Conservation (phyloP, 1,140 invertebrate species). For the Protaetia brevitarsis region DNA sequence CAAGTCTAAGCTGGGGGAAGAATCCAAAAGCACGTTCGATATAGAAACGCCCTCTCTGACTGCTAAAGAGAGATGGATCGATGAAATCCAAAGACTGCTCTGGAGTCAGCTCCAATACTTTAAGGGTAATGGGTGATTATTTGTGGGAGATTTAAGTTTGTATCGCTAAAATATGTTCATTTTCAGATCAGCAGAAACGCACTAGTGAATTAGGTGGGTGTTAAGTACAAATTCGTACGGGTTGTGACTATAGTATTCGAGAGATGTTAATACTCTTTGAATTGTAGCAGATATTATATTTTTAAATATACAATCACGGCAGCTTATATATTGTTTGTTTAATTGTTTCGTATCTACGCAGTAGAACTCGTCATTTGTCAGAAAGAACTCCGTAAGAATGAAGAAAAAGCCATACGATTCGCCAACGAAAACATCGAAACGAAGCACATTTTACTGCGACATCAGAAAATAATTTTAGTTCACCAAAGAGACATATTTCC, state of each 20-base stretch:
- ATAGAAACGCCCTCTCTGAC: not conserved
- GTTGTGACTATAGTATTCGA: too few species aligned
- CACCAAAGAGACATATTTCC: too few species aligned
- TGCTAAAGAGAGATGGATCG: not conserved
- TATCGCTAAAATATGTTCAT: not conserved
- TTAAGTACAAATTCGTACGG: not conserved
- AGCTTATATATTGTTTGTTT: too few species aligned
- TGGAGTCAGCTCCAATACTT: slow-evolving; percentile 1
- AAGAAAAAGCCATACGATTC: not conserved
- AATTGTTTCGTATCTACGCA: too few species aligned
- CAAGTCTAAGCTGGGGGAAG: not conserved
- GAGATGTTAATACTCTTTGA: not conserved
- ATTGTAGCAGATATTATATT: not conserved
- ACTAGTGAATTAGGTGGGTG: not conserved
- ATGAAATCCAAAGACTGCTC: slow-evolving; percentile 1
- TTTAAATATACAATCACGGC: too few species aligned
- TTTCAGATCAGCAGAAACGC: not conserved
- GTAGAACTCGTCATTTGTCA: not conserved
- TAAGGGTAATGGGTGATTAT: not conserved
- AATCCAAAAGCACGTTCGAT: not conserved
- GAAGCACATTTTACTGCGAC: not conserved
- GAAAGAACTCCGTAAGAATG: not conserved
- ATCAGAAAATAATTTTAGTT: too few species aligned
- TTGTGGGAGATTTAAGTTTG: not conserved
- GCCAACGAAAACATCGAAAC: not conserved